Base-by-base conservation (phyloP, 2,797 vertebrate species). In the Microtus californicus region DNA sequence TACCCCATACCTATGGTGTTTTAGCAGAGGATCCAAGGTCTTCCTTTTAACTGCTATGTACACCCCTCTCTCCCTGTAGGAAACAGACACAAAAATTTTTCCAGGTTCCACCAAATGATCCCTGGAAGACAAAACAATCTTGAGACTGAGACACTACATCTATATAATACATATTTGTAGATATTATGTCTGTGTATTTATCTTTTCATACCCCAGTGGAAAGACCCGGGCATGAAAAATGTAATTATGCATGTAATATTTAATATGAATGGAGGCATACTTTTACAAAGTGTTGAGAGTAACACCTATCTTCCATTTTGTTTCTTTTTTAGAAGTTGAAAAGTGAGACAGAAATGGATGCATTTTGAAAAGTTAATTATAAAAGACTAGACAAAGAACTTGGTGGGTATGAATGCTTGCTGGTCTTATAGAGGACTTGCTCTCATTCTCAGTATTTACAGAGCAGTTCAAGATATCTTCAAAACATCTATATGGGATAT, bases 301-400 rank as follows among this genome's bases (percentile, higher is more conserved):
- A 69, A 87, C 69, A 63, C 14, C 51, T 79, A 86, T 2, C 1
- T 71, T 85, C n/a, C 81, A 19, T 4, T 25, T 54, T 83, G 15
- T 69, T 19, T 37, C n/a, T 87, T 25, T 93, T 81, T 91, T 51
- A 81, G 61, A 17, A 86, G 9, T 37, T 86, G 40, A 93, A 94
- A 71, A 15, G 34, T 51, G 9, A 48, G 2, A 51, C 14, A 56
- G 43, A 15, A 43, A 43, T 76, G 27, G 59, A 90, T 69, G 78
- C 76, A 4, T 81, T 87, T 81, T 14, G 14, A 5, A 43, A 29
- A 69, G 65, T 19, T 40, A 87, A 29, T 40, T 56, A 37, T 56
- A 25, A 73, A 4, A 43, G 43, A 7, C 29, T 23, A 6, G 29
- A 48, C 14, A 85, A 34, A 43, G 43, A 21, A 5, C 82, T 65